Percentiles rank a stretch among this genome's conserved stretches.
These are phyloP conservation scores for Gambusia affinis DNA, from an alignment of 2,113 vertebrate species.

Conservation along the genomic window DNA sequence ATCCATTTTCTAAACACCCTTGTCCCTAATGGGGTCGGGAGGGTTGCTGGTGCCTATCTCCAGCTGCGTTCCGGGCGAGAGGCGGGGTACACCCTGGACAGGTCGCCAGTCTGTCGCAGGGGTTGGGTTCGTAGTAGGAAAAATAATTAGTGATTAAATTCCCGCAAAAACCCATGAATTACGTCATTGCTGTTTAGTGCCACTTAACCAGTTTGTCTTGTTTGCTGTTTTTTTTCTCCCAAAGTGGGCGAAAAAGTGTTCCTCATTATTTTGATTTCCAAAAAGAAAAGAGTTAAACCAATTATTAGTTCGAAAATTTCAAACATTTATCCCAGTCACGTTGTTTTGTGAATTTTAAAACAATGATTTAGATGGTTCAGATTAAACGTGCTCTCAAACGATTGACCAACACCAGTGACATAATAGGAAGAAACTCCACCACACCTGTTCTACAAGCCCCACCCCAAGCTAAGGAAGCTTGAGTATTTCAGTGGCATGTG, in stretches of 20 bases:
- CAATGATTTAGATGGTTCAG: not conserved
- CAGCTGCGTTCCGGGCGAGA: too few species aligned
- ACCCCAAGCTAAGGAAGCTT: conserved; percentile 34
- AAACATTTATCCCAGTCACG: not conserved
- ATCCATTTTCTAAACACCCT: too few species aligned
- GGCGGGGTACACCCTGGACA: too few species aligned
- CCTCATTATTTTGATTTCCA: not conserved
- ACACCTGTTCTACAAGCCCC: conserved; percentile 71
- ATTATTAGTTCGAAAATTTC: not conserved
- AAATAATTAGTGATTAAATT: not conserved
- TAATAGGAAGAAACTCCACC: conserved; percentile 38
- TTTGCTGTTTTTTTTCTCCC: not conserved
- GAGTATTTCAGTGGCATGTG: conserved; percentile 51
- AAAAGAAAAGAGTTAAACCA: not conserved
- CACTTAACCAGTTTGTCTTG: conserved; percentile 35
- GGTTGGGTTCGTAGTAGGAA: too few species aligned
- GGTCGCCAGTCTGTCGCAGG: too few species aligned
- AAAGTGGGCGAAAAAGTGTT: not conserved
- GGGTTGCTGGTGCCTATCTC: too few species aligned
- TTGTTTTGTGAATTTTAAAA: not conserved
- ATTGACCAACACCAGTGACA: conserved; percentile 20
- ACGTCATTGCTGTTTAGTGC: not conserved
- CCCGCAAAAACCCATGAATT: not conserved
- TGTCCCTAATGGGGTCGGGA: too few species aligned
- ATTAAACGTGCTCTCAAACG: not conserved